Percentiles rank a stretch among this genome's conserved stretches.
These are phyloP conservation scores for Elephantulus edwardii DNA, from an alignment of 2,113 vertebrate genomes.

Conservation along the genomic window DNA sequence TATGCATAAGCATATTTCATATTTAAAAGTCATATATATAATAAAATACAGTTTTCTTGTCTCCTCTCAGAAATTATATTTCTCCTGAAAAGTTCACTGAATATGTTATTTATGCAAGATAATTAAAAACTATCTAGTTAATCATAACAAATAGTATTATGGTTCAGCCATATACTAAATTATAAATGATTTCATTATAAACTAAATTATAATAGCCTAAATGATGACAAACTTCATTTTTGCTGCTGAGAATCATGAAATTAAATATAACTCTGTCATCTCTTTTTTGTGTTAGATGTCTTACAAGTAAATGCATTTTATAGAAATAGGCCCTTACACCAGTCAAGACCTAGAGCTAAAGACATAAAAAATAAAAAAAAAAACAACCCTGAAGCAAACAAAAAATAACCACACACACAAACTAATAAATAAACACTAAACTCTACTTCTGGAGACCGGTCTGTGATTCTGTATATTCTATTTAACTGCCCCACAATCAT, in stretches of 20 bases:
- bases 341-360: too few species aligned
- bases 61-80: not conserved
- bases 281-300: not conserved
- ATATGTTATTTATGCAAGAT: slow-evolving; percentile 18
- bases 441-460: not conserved
- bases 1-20: not conserved
- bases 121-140: slow-evolving; percentile 39
- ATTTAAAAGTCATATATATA: not conserved
- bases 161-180: slow-evolving; percentile 23
- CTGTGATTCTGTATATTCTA: not conserved
- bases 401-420: too few species aligned
- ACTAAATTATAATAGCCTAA: not conserved
- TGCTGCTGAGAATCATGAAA: not conserved
- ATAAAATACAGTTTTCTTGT: not conserved
- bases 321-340: not conserved
- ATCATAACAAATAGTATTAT: slow-evolving; percentile 40
- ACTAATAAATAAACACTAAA: too few species aligned
- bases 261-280: not conserved
- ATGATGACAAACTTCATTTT: not conserved
- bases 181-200: not conserved
- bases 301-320: not conserved
- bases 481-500: not conserved
- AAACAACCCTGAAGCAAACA: too few species aligned
- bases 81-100: not conserved
- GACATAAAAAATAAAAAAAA: not conserved